These are phyloP conservation scores for Nyctereutes procyonoides DNA, from an alignment of 2,113 vertebrate genomes.

Conservation along the genomic window DNA sequence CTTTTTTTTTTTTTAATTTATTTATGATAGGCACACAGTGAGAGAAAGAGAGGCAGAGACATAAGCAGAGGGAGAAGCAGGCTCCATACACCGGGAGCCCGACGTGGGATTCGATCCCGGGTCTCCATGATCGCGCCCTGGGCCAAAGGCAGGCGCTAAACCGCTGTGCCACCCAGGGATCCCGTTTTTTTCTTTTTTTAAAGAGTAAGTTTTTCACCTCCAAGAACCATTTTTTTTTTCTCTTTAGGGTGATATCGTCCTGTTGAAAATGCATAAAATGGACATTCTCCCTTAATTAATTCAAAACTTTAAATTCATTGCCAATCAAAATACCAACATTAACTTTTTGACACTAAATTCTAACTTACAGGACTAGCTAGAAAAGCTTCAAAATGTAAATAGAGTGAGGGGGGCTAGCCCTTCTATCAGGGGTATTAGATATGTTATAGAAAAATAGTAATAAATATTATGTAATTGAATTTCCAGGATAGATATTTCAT, in stretches of 20 bases:
- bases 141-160: too few species aligned
- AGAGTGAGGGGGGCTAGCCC: background rate
- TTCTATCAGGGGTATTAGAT: background rate
- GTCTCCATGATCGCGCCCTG: too few species aligned
- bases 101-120: too few species aligned
- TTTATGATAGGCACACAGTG: too few species aligned
- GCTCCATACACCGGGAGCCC: too few species aligned
- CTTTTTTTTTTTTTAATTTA: background rate
- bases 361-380: background rate
- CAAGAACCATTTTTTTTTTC: background rate
- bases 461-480: background rate
- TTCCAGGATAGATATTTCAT: background rate
- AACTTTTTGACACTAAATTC: background rate
- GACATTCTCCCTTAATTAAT: background rate
- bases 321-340: background rate
- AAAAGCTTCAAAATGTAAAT: background rate
- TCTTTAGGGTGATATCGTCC: background rate
- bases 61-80: too few species aligned
- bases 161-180: too few species aligned
- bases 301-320: background rate
- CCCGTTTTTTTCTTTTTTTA: background rate
- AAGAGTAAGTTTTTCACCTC: background rate
- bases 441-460: background rate
- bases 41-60: too few species aligned
- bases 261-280: background rate